A percentile compares a stretch with the other conserved stretches of the same genome.
These are phyloP conservation scores for Epizoanthus scotinus DNA, from an alignment of 92 coral and sea anemone genomes.

Conservation along the genomic window DNA sequence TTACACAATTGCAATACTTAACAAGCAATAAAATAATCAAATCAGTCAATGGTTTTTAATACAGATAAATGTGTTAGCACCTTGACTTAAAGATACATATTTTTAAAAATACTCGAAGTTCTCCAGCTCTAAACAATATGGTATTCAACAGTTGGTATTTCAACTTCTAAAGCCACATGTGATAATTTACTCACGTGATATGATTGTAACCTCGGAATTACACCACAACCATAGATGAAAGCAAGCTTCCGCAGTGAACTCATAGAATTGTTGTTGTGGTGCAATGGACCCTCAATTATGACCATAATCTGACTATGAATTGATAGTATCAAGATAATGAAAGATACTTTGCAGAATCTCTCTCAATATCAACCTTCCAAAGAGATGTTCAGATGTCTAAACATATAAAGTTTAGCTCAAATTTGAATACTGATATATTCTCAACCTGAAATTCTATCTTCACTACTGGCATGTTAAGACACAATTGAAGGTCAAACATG, in stretches of 20 bases:
- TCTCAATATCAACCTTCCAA: not conserved
- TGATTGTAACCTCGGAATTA: constrained; percentile 12
- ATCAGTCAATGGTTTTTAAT: no score
- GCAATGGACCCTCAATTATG: not conserved
- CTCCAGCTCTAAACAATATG: not conserved
- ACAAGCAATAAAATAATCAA: no score
- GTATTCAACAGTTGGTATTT: not conserved
- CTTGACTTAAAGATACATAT: no score
- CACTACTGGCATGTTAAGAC: not conserved
- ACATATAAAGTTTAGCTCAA: not conserved
- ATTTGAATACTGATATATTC: not conserved
- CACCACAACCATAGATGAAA: constrained; percentile 11
- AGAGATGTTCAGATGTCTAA: not conserved
- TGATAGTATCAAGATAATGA: not conserved
- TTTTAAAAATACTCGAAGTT: no score
- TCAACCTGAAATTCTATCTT: constrained; percentile 10
- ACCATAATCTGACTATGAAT: constrained; percentile 24
- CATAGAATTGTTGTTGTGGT: constrained; percentile 15
- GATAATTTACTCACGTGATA: constrained; percentile 17
- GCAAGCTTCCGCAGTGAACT: constrained; percentile 18
- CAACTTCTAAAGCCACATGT: no score
- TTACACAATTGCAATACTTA: no score
- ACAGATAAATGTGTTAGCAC: no score
- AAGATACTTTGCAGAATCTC: not conserved
- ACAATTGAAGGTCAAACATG: not conserved